Evolutionary conservation across 2,888 invertebrate genomes (phyloP), one percentile per base, ranked within the genome.

Genomic region (Rhorus exstirpatorius): DNA sequence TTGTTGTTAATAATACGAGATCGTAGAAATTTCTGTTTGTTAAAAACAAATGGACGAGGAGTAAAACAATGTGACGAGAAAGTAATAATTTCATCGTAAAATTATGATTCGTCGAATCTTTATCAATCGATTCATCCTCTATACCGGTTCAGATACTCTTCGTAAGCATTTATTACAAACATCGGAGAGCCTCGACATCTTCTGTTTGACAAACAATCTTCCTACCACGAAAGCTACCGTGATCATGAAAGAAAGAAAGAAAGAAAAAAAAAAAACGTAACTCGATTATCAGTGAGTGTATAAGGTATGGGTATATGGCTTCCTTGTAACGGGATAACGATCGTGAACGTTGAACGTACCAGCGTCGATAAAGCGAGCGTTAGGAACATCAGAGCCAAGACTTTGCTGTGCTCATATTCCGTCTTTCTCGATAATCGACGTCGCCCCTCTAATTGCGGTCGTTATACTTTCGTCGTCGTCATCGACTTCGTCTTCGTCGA

Each of bases 311-410:
- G 44, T 35, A 26, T 65, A 81, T 51, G 81, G 81, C 74, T 82
- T 78, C 81, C 6, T 58, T 74, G 68, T 74, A 82, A 82, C 78
- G 72, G 78, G 81, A 82, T 82, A 82, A 82, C 81, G 81, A 82
- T 82, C 81, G 72, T 70, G 78, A 82, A 68, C 55, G 72, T 78
- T 61, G 61, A 68, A 53, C 53, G 77, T 70, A 76, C 72, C 72
- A 44, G 41, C 44, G 72, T 74, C 78, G 78, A 81, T 78, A 67
- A 78, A 81, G 51, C 61, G 61, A 67, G 60, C 58, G 65, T 61
- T 60, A 53, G 65, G 6, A 60, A 49, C 77, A 67, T 77, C 55
- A 31, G 46, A 21, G 17, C 24, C 19, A 55, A 67, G 67, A 78
- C 71, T 77, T 61, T 61, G 55, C 51, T 17, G 65, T 31, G 44